phyloP scores from a whole-genome alignment of 2,113 vertebrate species.

The Narcine bancroftii region DNA sequence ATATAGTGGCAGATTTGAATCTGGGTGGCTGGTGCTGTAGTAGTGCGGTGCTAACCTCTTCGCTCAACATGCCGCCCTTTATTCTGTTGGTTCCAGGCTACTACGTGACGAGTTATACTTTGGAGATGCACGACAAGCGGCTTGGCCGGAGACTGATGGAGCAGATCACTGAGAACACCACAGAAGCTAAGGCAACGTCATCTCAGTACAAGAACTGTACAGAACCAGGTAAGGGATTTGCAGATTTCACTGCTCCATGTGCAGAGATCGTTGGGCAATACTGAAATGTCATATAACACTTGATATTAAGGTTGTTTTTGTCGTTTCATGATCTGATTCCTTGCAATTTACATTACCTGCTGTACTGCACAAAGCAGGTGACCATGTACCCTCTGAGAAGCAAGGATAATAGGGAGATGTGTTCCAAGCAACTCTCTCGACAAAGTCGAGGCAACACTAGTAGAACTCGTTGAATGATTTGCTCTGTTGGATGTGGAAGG shows the following conservation, averaged over 20 bases:
- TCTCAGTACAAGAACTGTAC: constrained; percentile 76
- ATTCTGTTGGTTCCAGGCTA: constrained; percentile 53
- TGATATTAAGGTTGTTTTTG: neutral
- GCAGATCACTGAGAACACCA: constrained; percentile 50
- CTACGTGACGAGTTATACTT: constrained; percentile 51
- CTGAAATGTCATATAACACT: no score
- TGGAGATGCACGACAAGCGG: constrained; percentile 56
- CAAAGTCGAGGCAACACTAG: neutral
- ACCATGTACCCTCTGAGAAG: neutral
- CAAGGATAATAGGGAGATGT: neutral
- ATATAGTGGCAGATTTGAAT: no score
- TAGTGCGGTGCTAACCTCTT: no score
- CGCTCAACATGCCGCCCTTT: no score
- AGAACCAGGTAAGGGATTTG: constrained; percentile 71
- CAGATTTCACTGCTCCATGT: no score
- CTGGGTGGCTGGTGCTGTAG: no score
- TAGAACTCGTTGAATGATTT: neutral
- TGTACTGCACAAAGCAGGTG: neutral
- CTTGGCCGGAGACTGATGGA: constrained; percentile 74
- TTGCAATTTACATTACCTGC: neutral
- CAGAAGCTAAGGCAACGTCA: constrained; percentile 49
- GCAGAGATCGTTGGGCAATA: neutral
- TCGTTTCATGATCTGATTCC: neutral
- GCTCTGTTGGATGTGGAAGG: neutral
- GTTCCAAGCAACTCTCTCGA: neutral